Evolutionary conservation across 1,140 invertebrate genomes (phyloP).

Genomic region (Diorhabda elongata): DNA sequence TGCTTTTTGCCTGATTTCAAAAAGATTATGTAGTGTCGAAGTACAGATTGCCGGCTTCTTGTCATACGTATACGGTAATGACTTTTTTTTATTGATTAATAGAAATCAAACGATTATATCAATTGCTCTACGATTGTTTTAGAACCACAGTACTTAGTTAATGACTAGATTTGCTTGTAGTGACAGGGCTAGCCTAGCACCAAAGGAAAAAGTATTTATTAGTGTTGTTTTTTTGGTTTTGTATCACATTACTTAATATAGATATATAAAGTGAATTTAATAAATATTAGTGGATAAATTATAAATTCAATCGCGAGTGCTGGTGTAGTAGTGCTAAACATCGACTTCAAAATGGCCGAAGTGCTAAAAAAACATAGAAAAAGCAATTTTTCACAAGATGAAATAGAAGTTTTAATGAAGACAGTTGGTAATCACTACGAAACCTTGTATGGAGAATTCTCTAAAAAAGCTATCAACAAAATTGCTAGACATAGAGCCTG

Average conservation of each 20-base stretch:
- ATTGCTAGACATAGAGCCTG: slow-evolving; percentile 29
- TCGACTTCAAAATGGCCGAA: slow-evolving; percentile 29
- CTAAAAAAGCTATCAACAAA: slow-evolving; percentile 29
- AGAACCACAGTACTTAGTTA: slow-evolving; percentile 10
- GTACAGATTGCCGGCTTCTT: not conserved
- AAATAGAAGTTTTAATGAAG: slow-evolving; percentile 30
- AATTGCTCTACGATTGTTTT: slow-evolving; percentile 11
- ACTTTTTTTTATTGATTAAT: slow-evolving; percentile 14
- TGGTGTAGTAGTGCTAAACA: slow-evolving; percentile 14
- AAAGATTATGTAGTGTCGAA: not conserved
- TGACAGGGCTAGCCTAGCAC: not conserved
- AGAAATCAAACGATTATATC: slow-evolving; percentile 7
- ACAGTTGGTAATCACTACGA: slow-evolving; percentile 30
- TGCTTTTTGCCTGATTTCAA: not conserved
- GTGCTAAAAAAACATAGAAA: slow-evolving; percentile 30
- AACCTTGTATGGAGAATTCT: slow-evolving; percentile 29
- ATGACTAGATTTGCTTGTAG: not conserved
- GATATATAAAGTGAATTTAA: not conserved
- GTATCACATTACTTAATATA: too few species aligned
- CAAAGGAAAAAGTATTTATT: too few species aligned
- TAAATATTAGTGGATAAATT: not conserved
- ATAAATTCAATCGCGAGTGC: not conserved
- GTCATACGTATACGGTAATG: not conserved
- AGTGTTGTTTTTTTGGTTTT: too few species aligned
- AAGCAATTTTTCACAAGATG: slow-evolving; percentile 35